Evolutionary conservation across 2,888 invertebrate species (phyloP).

Genomic region (Melanostoma scalare): DNA sequence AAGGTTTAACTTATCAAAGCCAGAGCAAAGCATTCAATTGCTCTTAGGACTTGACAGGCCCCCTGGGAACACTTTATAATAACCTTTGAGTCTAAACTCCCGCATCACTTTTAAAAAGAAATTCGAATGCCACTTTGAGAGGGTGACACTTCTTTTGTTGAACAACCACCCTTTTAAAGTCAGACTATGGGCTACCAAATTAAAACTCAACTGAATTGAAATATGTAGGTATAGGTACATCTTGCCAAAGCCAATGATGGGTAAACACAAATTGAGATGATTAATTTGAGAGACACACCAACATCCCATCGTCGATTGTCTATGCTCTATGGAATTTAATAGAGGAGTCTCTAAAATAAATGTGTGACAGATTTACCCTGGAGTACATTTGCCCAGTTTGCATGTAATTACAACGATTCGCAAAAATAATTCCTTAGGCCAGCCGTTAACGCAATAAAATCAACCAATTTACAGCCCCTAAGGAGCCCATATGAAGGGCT

Average conservation of each 20-base stretch:
- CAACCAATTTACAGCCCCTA: conserved; percentile 71
- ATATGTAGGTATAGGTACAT: too few species aligned
- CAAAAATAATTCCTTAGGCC: conserved; percentile 67
- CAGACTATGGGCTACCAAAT: too few species aligned
- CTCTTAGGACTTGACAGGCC: conserved; percentile 9
- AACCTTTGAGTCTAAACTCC: background rate
- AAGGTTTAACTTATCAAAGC: too few species aligned
- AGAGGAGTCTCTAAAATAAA: background rate
- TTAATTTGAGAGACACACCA: too few species aligned
- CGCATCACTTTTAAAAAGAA: conserved; percentile 3
- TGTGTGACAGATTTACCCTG: conserved; percentile 4
- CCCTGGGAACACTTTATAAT: conserved; percentile 43
- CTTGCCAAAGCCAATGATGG: too few species aligned
- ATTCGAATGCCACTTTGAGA: conserved; percentile 1
- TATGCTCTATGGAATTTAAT: too few species aligned
- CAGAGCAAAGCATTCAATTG: too few species aligned
- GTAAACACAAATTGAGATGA: too few species aligned
- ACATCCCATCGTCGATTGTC: too few species aligned
- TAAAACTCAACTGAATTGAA: too few species aligned
- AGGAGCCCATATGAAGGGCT: conserved; percentile 60
- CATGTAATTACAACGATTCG: conserved; percentile 67
- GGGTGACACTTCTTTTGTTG: background rate
- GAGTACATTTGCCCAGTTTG: conserved; percentile 32
- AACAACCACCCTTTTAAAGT: too few species aligned
- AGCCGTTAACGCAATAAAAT: conserved; percentile 71